Percentiles rank a stretch among this genome's conserved stretches.
Conservation (phyloP, 23 tunicate genomes). For the Ascidia mentula region DNA sequence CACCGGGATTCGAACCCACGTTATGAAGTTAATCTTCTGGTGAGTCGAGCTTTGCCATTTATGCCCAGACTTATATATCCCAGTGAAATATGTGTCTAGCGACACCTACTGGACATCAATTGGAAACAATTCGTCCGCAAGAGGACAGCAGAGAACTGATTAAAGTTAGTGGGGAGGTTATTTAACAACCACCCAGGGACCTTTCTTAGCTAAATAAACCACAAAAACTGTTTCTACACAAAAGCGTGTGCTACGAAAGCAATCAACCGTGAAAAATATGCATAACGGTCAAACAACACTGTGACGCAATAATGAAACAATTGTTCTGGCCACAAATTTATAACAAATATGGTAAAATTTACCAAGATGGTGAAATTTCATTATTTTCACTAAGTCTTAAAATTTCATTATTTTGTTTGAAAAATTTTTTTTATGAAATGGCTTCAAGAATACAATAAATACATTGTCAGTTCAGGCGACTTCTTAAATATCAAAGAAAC, state of each 20-base stretch:
- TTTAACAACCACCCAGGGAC: too few species aligned
- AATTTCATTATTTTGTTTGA: neutral
- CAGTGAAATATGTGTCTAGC: too few species aligned
- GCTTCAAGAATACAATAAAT: neutral
- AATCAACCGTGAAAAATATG: conserved; percentile 2
- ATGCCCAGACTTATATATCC: too few species aligned
- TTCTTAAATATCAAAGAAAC: neutral
- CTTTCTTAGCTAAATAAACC: too few species aligned
- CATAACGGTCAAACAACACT: neutral
- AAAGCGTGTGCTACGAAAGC: conserved; percentile 5
- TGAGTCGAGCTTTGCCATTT: too few species aligned
- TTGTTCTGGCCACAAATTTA: neutral
- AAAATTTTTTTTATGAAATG: neutral
- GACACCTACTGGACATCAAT: too few species aligned
- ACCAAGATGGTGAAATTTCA: neutral
- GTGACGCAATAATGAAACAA: conserved; percentile 4
- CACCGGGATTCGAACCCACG: too few species aligned
- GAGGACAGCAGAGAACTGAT: too few species aligned
- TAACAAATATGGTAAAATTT: neutral
- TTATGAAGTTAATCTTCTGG: too few species aligned
- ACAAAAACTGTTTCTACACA: neutral
- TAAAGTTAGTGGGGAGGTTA: too few species aligned
- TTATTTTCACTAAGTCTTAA: neutral
- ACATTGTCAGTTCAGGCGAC: neutral
- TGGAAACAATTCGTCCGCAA: too few species aligned